Evolutionary conservation across 2,888 invertebrate genomes (phyloP), one percentile per base, ranked within the genome.

Genomic region (Oeneis ivallda): DNA sequence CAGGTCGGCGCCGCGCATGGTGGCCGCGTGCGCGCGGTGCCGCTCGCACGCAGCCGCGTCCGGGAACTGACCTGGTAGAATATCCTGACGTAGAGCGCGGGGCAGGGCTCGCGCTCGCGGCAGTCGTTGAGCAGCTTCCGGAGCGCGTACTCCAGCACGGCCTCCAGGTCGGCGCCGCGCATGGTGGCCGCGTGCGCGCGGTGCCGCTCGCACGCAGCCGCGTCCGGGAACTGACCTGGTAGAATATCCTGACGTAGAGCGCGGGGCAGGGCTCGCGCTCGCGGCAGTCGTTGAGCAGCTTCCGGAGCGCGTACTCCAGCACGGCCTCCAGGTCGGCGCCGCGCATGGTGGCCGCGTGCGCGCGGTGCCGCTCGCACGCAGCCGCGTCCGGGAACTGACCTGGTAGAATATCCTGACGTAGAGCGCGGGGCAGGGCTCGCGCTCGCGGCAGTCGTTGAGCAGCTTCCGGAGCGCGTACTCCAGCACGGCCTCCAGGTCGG

Each of bases 351-450:
- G 79, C 71, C 47, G 87, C 88, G 47, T 82, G 79, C 54, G 72
- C 43, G 65, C 83, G 81, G 80, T 90, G 92, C 34, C 81, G 75
- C 19, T 67, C 68, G 70, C 88, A 85, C 64, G 86, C 81, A 70
- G n/a, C 87, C 70, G 85, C 85, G 74, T 76, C 84, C 0, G 17
- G 13, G 11, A 56, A 26, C 13, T 15, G 8, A 95, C 94, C 86
- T 96, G 95, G 78, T 96, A 96, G 86, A 96, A 96, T 79, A 96
- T 93, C 80, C 95, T 94, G 75, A 96, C 86, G 76, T 94, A 94
- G 80, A 95, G 94, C n/a, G 95, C 94, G 39, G 95, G 94, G 60
- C 87, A 78, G 0, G 90, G 77, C 67, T 92, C 91, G 69, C 91
- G 85, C 41, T 92, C 90, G 45, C 76, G 74, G 66, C 80, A 82